Conservation (phyloP, 2,888 invertebrate species). For the Julus scanicus region DNA sequence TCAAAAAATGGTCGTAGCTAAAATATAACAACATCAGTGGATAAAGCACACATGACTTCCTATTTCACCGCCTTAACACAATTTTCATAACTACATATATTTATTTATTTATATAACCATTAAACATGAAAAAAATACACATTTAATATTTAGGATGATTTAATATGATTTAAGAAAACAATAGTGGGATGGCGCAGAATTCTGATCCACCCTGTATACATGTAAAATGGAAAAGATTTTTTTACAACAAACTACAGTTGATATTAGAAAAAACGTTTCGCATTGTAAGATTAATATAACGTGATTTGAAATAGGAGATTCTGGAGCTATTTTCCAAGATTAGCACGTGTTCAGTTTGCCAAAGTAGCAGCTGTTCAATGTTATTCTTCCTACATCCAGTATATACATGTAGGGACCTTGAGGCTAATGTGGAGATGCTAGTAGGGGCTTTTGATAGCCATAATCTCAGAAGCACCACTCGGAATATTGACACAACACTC, state of each 20-base stretch:
- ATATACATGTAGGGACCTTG: background rate
- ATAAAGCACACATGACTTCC: too few species aligned
- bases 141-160: too few species aligned
- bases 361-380: background rate
- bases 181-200: too few species aligned
- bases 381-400: background rate
- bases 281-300: background rate
- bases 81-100: too few species aligned
- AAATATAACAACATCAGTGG: too few species aligned
- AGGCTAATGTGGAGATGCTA: background rate
- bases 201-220: too few species aligned
- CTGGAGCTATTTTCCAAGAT: background rate
- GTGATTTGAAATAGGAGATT: background rate
- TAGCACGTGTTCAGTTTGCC: constrained; percentile 3
- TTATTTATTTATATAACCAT: too few species aligned
- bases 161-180: too few species aligned
- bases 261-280: background rate
- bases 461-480: constrained; percentile 28
- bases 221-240: too few species aligned
- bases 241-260: background rate
- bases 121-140: too few species aligned
- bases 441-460: constrained; percentile 29
- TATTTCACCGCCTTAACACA: too few species aligned
- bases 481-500: constrained; percentile 28
- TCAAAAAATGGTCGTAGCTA: too few species aligned